Conservation (phyloP, 2,113 vertebrate species). For the Microtus montanus region DNA sequence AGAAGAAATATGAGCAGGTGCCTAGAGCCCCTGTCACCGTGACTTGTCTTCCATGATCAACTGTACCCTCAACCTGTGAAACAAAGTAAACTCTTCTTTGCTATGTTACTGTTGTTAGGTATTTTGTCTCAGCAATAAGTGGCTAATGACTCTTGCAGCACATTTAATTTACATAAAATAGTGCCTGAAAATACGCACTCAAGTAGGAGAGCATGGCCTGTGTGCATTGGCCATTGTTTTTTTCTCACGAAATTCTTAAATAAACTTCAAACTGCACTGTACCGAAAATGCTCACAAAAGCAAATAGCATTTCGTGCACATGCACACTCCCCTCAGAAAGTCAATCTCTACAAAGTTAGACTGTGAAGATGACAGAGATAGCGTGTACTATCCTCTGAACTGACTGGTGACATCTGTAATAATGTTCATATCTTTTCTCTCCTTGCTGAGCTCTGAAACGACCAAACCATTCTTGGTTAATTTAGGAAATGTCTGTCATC, state of each 20-base stretch:
- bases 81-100: not conserved
- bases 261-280: conserved; percentile 41
- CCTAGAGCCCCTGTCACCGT: not conserved
- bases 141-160: not conserved
- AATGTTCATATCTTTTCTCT: not conserved
- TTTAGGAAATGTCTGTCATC: conserved; percentile 68
- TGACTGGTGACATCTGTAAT: conserved; percentile 7
- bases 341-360: not conserved
- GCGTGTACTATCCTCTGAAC: not conserved
- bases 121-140: not conserved
- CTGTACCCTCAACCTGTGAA: not conserved
- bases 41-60: not conserved
- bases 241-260: conserved; percentile 29
- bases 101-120: not conserved
- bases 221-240: not conserved
- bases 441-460: conserved; percentile 54
- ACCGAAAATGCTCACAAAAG: not conserved
- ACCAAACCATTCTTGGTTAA: conserved; percentile 54
- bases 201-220: not conserved
- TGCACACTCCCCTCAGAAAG: not conserved
- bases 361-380: not conserved
- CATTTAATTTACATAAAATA: conserved; percentile 20
- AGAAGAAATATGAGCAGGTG: not conserved
- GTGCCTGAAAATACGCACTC: not conserved
- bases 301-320: not conserved